phyloP scores from a whole-genome alignment of 2,113 vertebrate species.

The Amazona vittata region DNA sequence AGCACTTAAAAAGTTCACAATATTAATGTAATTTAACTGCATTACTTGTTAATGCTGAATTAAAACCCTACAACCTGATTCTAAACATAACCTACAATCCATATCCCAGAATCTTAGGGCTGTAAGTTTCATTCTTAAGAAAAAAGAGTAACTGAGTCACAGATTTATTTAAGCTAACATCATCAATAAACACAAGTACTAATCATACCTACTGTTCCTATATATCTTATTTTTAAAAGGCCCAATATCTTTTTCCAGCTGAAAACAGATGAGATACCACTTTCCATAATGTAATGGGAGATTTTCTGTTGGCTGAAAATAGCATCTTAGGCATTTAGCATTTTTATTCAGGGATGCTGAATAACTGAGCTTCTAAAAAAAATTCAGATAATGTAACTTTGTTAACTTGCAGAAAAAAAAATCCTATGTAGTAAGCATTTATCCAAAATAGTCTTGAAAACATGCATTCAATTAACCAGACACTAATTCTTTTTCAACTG shows the following conservation, averaged over 20 bases:
- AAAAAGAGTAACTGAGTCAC: background rate
- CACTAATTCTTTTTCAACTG: accelerated
- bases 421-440: background rate
- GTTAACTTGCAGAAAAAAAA: background rate
- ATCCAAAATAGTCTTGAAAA: background rate
- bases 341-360: background rate
- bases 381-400: background rate
- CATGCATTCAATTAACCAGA: background rate
- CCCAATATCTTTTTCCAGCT: background rate
- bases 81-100: background rate
- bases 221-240: background rate
- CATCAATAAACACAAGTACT: background rate
- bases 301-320: background rate
- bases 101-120: background rate
- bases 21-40: background rate
- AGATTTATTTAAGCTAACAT: background rate
- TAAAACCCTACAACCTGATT: background rate
- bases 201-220: background rate
- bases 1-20: background rate
- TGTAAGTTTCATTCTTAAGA: background rate
- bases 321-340: background rate
- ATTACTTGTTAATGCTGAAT: background rate
- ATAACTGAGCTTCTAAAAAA: background rate
- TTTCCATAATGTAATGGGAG: background rate
- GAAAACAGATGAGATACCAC: background rate